Conservation (phyloP, 92 coral and sea anemone species). For the Siderastrea siderea region DNA sequence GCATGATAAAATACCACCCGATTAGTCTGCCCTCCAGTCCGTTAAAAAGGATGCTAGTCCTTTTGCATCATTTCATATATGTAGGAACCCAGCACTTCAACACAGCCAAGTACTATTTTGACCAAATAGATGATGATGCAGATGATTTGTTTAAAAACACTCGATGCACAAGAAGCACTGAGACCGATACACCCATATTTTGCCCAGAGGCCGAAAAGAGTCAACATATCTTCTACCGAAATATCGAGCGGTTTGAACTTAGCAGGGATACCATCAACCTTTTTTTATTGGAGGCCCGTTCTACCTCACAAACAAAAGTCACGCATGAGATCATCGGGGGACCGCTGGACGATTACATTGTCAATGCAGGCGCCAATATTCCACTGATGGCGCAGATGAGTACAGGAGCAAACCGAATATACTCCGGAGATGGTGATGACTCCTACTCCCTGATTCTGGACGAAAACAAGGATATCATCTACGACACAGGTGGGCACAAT, state of each 20-base stretch:
- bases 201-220: neutral
- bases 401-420: no score
- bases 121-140: no score
- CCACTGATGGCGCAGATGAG: no score
- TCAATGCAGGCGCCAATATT: no score
- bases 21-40: no score
- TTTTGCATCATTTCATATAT: neutral
- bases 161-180: neutral
- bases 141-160: neutral
- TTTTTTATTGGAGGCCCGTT: neutral
- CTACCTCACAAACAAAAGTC: neutral
- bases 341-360: neutral
- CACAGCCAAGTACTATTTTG: no score
- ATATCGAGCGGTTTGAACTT: neutral
- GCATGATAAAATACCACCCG: no score
- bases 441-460: no score
- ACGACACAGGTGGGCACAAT: no score
- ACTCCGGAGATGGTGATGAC: no score
- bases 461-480: no score
- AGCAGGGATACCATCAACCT: neutral
- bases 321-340: neutral
- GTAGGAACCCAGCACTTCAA: no score
- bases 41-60: neutral
- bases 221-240: neutral
- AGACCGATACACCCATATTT: neutral